Conservation (phyloP, 2,113 vertebrate species). For the Actenoides lindsayi region DNA sequence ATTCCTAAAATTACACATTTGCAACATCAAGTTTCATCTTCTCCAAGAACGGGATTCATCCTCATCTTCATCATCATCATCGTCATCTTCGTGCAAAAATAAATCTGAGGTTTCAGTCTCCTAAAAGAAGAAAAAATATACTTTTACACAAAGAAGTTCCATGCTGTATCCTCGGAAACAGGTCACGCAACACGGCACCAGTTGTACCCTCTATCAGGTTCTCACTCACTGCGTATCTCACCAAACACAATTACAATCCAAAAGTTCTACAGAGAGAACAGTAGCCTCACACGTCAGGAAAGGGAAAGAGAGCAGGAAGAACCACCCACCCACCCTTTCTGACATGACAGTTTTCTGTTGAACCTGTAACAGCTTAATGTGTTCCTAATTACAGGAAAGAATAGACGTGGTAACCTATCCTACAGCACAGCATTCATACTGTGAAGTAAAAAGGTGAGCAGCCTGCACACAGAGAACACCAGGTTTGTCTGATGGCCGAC, state of each 20-base stretch:
- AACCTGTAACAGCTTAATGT: not conserved
- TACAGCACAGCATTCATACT: accelerated
- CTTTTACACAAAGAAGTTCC: not conserved
- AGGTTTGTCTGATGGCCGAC: not conserved
- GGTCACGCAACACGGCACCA: accelerated
- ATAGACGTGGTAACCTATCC: not conserved
- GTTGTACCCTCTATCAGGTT: accelerated
- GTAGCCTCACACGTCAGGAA: not conserved
- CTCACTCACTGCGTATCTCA: accelerated
- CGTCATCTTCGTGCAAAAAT: conserved; percentile 92
- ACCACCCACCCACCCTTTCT: not conserved
- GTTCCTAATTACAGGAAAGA: not conserved
- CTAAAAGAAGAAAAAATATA: conserved; percentile 62
- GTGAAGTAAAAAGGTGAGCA: not conserved
- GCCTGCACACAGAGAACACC: not conserved
- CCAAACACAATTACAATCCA: accelerated
- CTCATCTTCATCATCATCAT: conserved; percentile 95
- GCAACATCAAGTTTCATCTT: conserved; percentile 84
- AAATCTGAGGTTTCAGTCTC: conserved; percentile 88
- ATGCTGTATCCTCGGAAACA: not conserved
- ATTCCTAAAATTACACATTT: conserved; percentile 80
- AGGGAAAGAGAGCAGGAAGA: not conserved
- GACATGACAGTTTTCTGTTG: not conserved
- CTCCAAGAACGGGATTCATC: conserved; percentile 96
- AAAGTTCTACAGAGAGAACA: not conserved